These are phyloP conservation scores for Danionella cerebrum DNA, from an alignment of 2,113 vertebrate genomes.

Conservation along the genomic window DNA sequence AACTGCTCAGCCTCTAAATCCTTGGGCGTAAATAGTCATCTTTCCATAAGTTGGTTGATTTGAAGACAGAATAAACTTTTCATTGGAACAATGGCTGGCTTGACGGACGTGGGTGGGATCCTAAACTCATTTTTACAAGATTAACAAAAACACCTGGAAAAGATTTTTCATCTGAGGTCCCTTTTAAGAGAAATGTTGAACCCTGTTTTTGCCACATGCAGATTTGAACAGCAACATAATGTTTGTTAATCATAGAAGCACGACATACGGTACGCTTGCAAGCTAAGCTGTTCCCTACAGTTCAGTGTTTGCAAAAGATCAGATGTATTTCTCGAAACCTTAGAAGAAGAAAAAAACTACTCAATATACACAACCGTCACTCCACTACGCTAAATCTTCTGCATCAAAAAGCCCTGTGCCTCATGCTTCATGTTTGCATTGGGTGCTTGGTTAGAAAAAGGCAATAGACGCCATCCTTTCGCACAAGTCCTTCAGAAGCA, in stretches of 20 bases:
- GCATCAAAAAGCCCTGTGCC: neutral
- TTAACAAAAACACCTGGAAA: too few relatives aligned
- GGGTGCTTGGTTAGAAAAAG: slow-evolving; percentile 11
- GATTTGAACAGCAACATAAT: slow-evolving; percentile 20
- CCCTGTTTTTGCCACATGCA: slow-evolving; percentile 34
- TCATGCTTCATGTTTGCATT: slow-evolving; percentile 1
- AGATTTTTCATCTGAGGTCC: too few relatives aligned
- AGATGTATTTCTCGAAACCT: neutral
- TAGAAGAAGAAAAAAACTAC: slow-evolving; percentile 19
- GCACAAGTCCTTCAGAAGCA: neutral
- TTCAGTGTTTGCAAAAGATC: slow-evolving; percentile 12
- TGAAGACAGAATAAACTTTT: too few relatives aligned
- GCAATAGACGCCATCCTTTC: neutral
- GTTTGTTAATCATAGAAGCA: neutral
- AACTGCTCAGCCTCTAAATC: too few relatives aligned
- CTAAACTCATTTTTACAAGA: too few relatives aligned
- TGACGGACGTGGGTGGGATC: too few relatives aligned
- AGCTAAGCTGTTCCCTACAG: slow-evolving; percentile 5
- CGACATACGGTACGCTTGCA: neutral
- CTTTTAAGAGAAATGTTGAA: too few relatives aligned
- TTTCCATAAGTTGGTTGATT: too few relatives aligned
- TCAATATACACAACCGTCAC: neutral
- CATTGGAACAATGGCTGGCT: too few relatives aligned
- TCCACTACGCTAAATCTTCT: slow-evolving; percentile 14
- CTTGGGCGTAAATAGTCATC: too few relatives aligned